Evolutionary conservation across 2,113 vertebrate genomes (phyloP), one percentile per base, ranked within the genome.

Genomic region (Glaucidium brasilianum): DNA sequence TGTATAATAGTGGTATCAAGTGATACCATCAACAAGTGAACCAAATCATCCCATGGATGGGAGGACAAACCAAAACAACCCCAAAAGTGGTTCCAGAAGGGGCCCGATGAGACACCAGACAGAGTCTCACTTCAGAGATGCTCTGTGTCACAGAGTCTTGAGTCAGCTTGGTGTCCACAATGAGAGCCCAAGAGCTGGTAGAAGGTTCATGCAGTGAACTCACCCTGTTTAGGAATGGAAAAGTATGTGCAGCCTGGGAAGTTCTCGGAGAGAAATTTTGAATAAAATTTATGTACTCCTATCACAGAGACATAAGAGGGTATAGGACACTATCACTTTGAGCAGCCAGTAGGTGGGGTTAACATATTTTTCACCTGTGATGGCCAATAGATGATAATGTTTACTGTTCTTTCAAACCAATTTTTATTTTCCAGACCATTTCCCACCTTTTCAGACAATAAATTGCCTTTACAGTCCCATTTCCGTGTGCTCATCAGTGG

Each of bases 21-120:
- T 17, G 50, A 47, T n/a, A 19, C 7, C 5, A 50, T 18, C 32
- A 34, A 34, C 68, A 32, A 7, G 20, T 2, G 15, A 77, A 25
- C 14, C 29, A 64, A 37, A 43, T 37, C 7, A 66, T 22, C 45
- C 68, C 35, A 15, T 0, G 0, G 10, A 7, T 56, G 39, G 73
- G 52, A 88, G 15, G 34, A 45, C 26, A 81, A 81, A 85, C 19
- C 1, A 5, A 59, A 90, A 55, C 17, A 60, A 27, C 22, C 19
- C 26, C 53, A 35, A 29, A 52, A 69, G 23, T 23, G 26, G 17
- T 15, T 30, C 77, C 34, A 74, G 59, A 73, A 20, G 12, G 8
- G 8, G 14, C 27, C 6, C 19, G 52, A 5, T 6, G 29, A 80
- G 72, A 58, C 53, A 67, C 47, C 12, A 75, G 39, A 19, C 23